Percentiles rank a stretch among this genome's conserved stretches.
These are phyloP conservation scores for Drosophila mercatorum DNA, from an alignment of 2,888 invertebrate species.

Conservation along the genomic window DNA sequence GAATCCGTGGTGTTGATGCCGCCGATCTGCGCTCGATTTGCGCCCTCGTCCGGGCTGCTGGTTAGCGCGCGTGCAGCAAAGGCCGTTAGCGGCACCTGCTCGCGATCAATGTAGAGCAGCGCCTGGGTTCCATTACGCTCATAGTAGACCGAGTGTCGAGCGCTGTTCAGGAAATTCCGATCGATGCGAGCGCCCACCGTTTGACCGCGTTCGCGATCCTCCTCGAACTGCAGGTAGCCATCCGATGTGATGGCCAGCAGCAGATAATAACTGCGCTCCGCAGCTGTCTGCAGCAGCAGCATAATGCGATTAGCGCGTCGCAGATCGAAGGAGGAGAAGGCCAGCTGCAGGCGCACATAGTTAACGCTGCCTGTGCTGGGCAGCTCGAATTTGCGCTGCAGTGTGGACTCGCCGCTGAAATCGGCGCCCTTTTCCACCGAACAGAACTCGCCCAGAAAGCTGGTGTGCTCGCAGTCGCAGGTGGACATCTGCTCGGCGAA, in stretches of 20 bases:
- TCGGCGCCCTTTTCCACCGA: slow-evolving; percentile 95
- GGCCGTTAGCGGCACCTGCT: slow-evolving; percentile 89
- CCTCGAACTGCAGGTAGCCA: slow-evolving; percentile 93
- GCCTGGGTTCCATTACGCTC: slow-evolving; percentile 90
- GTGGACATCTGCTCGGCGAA: slow-evolving; percentile 93
- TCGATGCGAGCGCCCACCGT: slow-evolving; percentile 90
- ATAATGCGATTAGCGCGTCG: slow-evolving; percentile 92
- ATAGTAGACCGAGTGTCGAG: slow-evolving; percentile 90
- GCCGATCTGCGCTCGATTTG: slow-evolving; percentile 94
- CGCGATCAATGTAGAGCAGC: slow-evolving; percentile 90
- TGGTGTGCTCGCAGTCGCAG: slow-evolving; percentile 95
- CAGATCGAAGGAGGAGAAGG: slow-evolving; percentile 93
- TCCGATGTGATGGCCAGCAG: slow-evolving; percentile 93
- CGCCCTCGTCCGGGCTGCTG: slow-evolving; percentile 87
- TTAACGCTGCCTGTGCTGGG: slow-evolving; percentile 87
- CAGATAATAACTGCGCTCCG: slow-evolving; percentile 93
- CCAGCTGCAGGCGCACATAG: slow-evolving; percentile 92
- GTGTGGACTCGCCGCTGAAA: slow-evolving; percentile 93
- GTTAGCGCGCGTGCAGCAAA: slow-evolving; percentile 89
- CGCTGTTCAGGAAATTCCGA: slow-evolving; percentile 92
- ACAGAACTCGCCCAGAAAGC: slow-evolving; percentile 95
- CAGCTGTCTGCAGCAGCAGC: slow-evolving; percentile 92
- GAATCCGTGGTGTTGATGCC: slow-evolving; percentile 94
- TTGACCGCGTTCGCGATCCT: slow-evolving; percentile 89
- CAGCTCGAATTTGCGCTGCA: slow-evolving; percentile 91